phyloP scores from a whole-genome alignment of 2,888 invertebrate genomes.

The Orthonychiurus folsomi region DNA sequence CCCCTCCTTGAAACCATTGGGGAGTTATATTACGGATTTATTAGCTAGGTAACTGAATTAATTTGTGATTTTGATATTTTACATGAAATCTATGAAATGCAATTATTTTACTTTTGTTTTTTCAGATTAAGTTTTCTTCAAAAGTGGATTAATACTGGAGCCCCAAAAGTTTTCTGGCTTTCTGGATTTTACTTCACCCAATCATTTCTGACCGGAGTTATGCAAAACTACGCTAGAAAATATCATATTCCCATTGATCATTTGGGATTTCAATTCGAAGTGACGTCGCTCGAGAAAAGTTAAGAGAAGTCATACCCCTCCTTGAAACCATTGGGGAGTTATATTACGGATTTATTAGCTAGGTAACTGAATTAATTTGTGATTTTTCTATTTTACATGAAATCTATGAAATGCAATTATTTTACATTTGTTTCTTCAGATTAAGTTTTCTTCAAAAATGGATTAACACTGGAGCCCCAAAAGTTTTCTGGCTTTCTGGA shows the following conservation, averaged over 20 bases:
- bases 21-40: slow-evolving; percentile 77
- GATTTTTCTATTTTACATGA: no score
- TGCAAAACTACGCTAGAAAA: slow-evolving; percentile 86
- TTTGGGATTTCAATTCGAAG: slow-evolving; percentile 69
- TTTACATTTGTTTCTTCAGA: no score
- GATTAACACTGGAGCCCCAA: slow-evolving; percentile 71
- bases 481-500: slow-evolving; percentile 81
- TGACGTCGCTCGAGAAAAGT: slow-evolving; percentile 51
- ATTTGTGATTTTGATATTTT: no score
- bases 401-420: no score
- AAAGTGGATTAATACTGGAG: slow-evolving; percentile 73
- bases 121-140: slow-evolving; percentile 45
- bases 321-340: slow-evolving; percentile 79
- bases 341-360: slow-evolving; percentile 71
- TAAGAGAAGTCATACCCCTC: slow-evolving; percentile 80
- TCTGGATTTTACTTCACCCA: slow-evolving; percentile 93
- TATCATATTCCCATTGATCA: slow-evolving; percentile 85
- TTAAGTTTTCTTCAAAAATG: slow-evolving; percentile 56
- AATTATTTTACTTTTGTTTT: no score
- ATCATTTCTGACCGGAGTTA: slow-evolving; percentile 84
- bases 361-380: no score
- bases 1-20: slow-evolving; percentile 82
- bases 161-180: slow-evolving; percentile 77
- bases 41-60: slow-evolving; percentile 64
- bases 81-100: no score